These are phyloP conservation scores for Anagrus nilaparvatae DNA, from an alignment of 1,140 invertebrate species.

Conservation along the genomic window DNA sequence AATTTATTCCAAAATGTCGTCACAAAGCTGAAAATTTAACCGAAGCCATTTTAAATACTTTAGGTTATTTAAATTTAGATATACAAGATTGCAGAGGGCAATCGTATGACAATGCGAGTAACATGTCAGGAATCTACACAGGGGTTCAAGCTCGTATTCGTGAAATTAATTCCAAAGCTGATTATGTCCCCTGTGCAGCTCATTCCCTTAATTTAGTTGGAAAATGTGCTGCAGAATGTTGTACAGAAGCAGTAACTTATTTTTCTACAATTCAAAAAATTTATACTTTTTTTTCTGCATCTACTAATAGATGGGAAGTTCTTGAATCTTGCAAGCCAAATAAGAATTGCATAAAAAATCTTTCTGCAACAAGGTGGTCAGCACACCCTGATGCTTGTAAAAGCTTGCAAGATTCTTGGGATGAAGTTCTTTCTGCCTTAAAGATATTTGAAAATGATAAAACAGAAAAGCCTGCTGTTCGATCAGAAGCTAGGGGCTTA, in stretches of 20 bases:
- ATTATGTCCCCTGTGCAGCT: not conserved
- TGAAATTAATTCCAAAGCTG: not conserved
- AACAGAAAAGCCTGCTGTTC: not conserved
- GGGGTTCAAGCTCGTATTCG: constrained; percentile 17
- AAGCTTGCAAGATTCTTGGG: not conserved
- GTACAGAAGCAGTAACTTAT: constrained; percentile 5
- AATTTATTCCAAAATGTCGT: constrained; percentile 7
- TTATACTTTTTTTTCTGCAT: constrained; percentile 10
- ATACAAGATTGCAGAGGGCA: constrained; percentile 16
- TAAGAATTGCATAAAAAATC: constrained; percentile 1
- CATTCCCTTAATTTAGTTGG: constrained; percentile 13
- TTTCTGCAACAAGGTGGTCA: not conserved
- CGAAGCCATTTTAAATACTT: not conserved
- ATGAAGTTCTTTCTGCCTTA: not conserved
- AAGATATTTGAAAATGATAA: not conserved
- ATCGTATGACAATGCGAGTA: constrained; percentile 21
- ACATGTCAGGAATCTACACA: constrained; percentile 18
- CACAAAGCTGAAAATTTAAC: constrained; percentile 1
- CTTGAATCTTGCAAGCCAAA: not conserved
- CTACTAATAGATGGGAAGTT: constrained; percentile 7
- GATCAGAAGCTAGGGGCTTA: not conserved
- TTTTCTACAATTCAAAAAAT: constrained; percentile 6
- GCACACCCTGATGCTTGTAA: not conserved
- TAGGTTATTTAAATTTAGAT: not conserved
- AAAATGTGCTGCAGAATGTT: not conserved